Base-by-base conservation (phyloP, 2,888 invertebrate species). In the Drosophila anomalata region DNA sequence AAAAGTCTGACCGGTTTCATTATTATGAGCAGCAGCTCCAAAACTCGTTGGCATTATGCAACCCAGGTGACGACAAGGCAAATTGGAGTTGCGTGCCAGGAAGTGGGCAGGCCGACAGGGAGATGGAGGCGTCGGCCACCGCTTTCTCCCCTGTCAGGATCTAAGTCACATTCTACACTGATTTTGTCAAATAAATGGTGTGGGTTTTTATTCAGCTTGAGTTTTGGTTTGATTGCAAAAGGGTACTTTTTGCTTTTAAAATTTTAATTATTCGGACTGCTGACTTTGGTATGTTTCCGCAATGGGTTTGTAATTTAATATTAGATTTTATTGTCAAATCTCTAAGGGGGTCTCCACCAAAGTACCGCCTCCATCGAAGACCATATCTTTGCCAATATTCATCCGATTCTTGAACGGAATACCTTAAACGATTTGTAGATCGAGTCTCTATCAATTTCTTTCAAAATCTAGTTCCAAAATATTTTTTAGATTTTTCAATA, bases 51-150 rank as follows among this genome's bases (percentile, higher is more conserved):
- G 46, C 76, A 76, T 82, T 82, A 82, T 82, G 81, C 87, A 82
- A 82, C 81, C 70, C 66, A 69, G 85, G 86, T 77, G 83, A 85
- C 83, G 88, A 85, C 79, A 86, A 87, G 86, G 72, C 88, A 72
- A 86, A 79, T 86, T 83, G 84, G 60, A 82, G 68, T 77, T 88
- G 86, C 88, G 78, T 76, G 88, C 76, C 78, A 79, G 76, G 86
- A 85, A 85, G 85, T 80, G 47, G 55, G 62, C 75, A 62, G 69
- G 60, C 46, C 51, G 63, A 62, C 62, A 46, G 29, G 42, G 47
- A 62, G 63, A 63, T 44, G 55, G 36, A 59, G 73, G 58, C 57
- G 61, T 60, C 29, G 39, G 41, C 11, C 48, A 36, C 47, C 33
- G 55, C 56, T 70, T 70, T 70, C 71, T 70, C 68, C 7, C 52